Conservation (phyloP, 2,888 invertebrate genomes). For the Eledone cirrhosa region DNA sequence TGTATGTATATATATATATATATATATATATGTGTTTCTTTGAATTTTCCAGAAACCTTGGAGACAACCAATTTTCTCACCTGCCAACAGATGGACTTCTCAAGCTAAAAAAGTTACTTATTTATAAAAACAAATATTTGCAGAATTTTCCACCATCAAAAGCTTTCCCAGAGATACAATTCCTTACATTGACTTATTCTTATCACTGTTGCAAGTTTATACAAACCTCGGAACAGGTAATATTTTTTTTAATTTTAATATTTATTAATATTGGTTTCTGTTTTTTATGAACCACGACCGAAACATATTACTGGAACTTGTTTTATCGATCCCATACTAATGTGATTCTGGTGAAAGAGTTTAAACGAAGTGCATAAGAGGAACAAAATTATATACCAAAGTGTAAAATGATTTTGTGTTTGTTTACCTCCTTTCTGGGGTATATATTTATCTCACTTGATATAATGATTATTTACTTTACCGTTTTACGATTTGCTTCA, state of each 20-base stretch:
- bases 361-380: no score
- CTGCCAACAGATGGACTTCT: constrained; percentile 85
- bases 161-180: constrained; percentile 85
- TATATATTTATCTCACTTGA: no score
- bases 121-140: constrained; percentile 89
- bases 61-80: constrained; percentile 83
- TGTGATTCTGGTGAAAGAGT: no score
- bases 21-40: not conserved
- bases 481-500: no score
- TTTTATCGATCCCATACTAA: no score
- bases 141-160: constrained; percentile 87
- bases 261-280: no score
- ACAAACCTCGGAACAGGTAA: constrained; percentile 39
- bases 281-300: no score
- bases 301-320: no score
- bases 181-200: constrained; percentile 87
- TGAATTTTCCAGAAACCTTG: constrained; percentile 79
- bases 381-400: no score
- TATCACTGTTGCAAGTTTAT: constrained; percentile 89
- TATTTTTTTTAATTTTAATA: not conserved
- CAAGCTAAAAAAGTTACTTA: constrained; percentile 84
- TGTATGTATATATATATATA: not conserved
- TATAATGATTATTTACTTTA: no score
- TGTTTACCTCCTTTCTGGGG: no score
- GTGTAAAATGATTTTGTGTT: no score